Evolutionary conservation across 1,140 invertebrate genomes (phyloP).

Genomic region (Spodoptera frugiperda): DNA sequence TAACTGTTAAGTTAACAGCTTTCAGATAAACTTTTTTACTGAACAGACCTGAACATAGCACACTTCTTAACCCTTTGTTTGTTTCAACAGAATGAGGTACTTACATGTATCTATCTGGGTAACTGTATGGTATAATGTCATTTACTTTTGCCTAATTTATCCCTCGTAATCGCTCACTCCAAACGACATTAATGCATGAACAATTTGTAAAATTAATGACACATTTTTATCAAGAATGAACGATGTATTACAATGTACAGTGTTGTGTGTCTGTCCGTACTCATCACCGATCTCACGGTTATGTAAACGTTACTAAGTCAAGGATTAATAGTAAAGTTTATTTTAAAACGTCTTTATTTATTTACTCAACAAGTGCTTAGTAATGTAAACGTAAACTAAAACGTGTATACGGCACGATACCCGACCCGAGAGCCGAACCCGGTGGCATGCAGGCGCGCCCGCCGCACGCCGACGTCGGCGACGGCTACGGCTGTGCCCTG

Average conservation of each 20-base stretch:
- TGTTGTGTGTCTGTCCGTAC: slow-evolving; percentile 42
- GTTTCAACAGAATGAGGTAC: too few species aligned
- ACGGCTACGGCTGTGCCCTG: slow-evolving; percentile 48
- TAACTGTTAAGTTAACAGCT: too few species aligned
- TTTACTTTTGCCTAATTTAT: too few species aligned
- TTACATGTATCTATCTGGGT: too few species aligned
- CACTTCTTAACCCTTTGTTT: too few species aligned
- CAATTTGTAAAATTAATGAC: neutral
- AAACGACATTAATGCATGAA: too few species aligned
- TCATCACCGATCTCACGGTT: slow-evolving; percentile 68
- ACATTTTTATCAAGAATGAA: neutral
- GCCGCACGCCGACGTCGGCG: slow-evolving; percentile 34
- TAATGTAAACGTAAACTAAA: slow-evolving; percentile 81
- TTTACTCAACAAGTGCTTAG: slow-evolving; percentile 83
- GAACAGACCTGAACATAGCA: too few species aligned
- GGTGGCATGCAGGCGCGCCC: slow-evolving; percentile 51
- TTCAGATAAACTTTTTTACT: too few species aligned
- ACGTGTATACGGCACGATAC: slow-evolving; percentile 63
- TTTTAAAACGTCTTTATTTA: slow-evolving; percentile 82
- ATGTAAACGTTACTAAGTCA: slow-evolving; percentile 79
- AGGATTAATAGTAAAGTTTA: slow-evolving; percentile 81
- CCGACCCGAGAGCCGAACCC: slow-evolving; percentile 66
- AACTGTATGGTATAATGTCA: too few species aligned
- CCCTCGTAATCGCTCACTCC: too few species aligned
- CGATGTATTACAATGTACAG: neutral